Conservation (phyloP, 2,113 vertebrate genomes). For the Sylvilagus bachmani region DNA sequence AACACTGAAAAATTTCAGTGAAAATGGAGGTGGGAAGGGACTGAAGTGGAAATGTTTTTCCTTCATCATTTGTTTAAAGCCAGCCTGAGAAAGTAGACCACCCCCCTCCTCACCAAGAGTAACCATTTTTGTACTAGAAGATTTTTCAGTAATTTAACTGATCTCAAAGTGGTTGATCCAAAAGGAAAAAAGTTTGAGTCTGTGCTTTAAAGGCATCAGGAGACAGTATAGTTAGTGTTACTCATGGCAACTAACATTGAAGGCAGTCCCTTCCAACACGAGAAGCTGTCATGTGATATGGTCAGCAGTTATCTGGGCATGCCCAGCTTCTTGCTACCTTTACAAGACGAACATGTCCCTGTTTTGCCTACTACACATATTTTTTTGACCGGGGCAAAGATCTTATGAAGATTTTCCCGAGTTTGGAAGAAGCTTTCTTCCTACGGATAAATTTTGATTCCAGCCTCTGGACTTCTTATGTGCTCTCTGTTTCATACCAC, state of each 20-base stretch:
- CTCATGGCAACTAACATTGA: neutral
- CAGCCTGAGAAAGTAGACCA: neutral
- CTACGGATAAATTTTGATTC: neutral
- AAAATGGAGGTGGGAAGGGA: neutral
- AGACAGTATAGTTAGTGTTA: neutral
- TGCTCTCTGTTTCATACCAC: neutral
- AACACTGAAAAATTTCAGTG: neutral
- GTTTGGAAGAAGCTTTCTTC: neutral
- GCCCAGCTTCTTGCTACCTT: neutral
- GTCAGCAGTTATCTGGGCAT: neutral
- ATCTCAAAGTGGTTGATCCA: neutral
- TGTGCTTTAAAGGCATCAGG: slow-evolving; percentile 5
- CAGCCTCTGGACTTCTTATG: neutral
- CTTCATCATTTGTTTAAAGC: neutral
- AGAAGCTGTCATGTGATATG: no score
- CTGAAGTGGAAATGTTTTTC: neutral
- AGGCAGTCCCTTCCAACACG: neutral
- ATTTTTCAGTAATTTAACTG: neutral
- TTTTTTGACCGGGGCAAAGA: neutral
- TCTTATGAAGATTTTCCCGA: neutral
- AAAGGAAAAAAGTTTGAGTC: slow-evolving; percentile 5
- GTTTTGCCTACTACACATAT: accelerated
- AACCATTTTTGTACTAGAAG: neutral
- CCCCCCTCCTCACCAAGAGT: neutral
- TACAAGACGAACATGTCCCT: no score